Evolutionary conservation across 2,113 vertebrate species (phyloP).

Genomic region (Oriolus oriolus): DNA sequence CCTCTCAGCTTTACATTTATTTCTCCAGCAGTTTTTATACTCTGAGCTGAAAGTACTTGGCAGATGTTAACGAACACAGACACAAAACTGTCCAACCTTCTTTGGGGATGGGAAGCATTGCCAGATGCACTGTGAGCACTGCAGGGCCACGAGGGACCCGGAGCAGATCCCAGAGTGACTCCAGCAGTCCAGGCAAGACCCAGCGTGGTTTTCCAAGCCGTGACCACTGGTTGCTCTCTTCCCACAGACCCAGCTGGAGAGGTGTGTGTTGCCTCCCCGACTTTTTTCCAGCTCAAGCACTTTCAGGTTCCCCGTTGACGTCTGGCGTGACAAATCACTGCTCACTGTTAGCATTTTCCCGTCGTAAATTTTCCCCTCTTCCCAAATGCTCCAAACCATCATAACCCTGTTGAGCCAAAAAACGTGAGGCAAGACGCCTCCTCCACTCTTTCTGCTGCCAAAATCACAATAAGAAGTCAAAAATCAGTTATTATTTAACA

Average conservation of each 20-base stretch:
- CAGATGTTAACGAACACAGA: background rate
- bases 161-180: background rate
- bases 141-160: accelerated
- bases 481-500: background rate
- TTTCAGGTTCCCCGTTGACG: background rate
- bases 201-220: background rate
- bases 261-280: accelerated
- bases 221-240: background rate
- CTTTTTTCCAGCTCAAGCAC: background rate
- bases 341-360: background rate
- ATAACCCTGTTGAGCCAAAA: background rate
- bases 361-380: background rate
- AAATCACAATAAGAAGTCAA: background rate
- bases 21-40: background rate
- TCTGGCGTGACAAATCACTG: background rate
- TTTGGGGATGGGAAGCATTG: background rate
- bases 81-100: background rate
- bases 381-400: background rate
- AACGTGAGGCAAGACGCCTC: background rate
- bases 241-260: background rate
- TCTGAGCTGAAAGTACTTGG: background rate
- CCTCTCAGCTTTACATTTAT: slow-evolving; percentile 4
- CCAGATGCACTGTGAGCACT: background rate
- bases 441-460: background rate
- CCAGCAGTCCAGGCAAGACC: background rate